phyloP scores from a whole-genome alignment of 2,113 vertebrate species.

The Cyphomyrus plagiostoma region DNA sequence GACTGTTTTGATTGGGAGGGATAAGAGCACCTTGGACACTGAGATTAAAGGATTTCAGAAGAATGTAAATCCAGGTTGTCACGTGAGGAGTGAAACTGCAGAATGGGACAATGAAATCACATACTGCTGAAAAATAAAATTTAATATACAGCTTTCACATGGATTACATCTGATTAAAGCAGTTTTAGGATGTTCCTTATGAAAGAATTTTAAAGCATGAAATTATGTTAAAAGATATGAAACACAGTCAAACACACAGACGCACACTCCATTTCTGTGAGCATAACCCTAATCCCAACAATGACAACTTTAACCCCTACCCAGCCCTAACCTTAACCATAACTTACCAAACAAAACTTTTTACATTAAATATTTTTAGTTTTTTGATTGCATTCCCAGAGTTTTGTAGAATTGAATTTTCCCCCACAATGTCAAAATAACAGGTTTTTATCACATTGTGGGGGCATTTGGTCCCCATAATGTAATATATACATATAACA shows the following conservation, averaged over 20 bases:
- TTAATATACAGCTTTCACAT: not conserved
- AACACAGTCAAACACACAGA: not conserved
- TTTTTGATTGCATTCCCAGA: not conserved
- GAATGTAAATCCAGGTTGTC: conserved; percentile 54
- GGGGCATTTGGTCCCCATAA: not conserved
- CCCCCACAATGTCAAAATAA: not conserved
- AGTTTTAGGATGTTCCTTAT: not conserved
- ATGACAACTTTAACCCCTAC: not conserved
- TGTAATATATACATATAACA: not conserved
- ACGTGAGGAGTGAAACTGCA: conserved; percentile 19
- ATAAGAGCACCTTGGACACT: conserved; percentile 40
- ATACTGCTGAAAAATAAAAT: not conserved
- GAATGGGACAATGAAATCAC: not conserved
- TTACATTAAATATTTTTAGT: not conserved
- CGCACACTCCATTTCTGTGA: not conserved
- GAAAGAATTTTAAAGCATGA: not conserved
- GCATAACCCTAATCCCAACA: not conserved
- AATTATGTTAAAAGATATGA: not conserved
- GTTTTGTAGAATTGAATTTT: not conserved
- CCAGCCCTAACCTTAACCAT: not conserved
- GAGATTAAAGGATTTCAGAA: conserved; percentile 62
- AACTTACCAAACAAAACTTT: not conserved
- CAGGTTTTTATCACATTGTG: not conserved
- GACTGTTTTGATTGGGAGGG: conserved; percentile 59
- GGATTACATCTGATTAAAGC: not conserved